Evolutionary conservation across 30 jellyfish, hydroid and myxozoan species (phyloP).

Genomic region (Chrysaora quinquecirrha): DNA sequence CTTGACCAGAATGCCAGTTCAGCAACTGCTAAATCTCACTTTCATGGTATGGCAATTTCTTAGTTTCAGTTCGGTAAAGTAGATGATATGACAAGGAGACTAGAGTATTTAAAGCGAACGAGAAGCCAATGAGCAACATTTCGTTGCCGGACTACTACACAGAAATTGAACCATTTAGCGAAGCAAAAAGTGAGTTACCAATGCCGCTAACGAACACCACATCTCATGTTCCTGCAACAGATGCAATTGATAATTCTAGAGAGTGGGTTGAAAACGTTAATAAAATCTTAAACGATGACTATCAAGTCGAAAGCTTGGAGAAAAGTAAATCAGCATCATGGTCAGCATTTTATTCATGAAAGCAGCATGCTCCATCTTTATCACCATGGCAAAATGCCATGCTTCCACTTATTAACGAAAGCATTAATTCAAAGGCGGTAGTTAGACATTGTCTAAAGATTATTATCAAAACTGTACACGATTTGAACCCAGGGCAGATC

Average conservation of each 20-base stretch:
- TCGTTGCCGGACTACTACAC: neutral
- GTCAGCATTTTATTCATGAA: neutral
- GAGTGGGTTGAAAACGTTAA: neutral
- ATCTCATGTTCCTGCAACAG: conserved; percentile 4
- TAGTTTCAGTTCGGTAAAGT: neutral
- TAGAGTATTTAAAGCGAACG: neutral
- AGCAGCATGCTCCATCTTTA: neutral
- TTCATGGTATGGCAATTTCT: neutral
- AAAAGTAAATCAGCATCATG: neutral
- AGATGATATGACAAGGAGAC: neutral
- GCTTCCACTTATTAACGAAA: neutral
- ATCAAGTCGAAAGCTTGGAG: neutral
- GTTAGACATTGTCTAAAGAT: neutral
- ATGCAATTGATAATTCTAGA: neutral
- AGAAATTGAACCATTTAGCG: neutral
- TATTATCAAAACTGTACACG: neutral
- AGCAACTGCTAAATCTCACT: no score
- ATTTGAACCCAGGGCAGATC: neutral
- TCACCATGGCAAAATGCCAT: neutral
- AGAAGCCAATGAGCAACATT: neutral
- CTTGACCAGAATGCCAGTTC: neutral
- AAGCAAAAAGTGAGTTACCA: neutral
- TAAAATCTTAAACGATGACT: neutral
- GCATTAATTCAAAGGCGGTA: neutral
- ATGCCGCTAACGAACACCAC: neutral